Conservation (phyloP, 2,888 invertebrate species). For the Beris chalybata region DNA sequence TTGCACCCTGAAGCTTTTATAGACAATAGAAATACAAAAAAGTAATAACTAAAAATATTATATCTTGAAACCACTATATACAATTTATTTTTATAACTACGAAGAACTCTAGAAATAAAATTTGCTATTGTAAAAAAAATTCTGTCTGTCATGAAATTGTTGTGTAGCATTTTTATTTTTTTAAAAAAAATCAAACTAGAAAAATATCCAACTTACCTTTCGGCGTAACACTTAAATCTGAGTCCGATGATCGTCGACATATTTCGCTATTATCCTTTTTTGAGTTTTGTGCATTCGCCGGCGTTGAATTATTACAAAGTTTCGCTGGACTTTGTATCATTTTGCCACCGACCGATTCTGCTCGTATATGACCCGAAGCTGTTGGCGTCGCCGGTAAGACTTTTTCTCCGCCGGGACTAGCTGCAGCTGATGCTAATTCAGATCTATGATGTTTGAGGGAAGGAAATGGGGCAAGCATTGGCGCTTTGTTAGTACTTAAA, state of each 20-base stretch:
- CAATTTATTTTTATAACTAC: background rate
- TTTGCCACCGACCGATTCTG: slow-evolving; percentile 62
- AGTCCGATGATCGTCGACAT: slow-evolving; percentile 86
- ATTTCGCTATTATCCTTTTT: slow-evolving; percentile 60
- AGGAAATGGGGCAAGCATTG: slow-evolving; percentile 56
- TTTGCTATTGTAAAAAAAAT: slow-evolving; percentile 11
- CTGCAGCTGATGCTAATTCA: slow-evolving; percentile 42
- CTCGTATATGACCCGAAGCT: slow-evolving; percentile 57
- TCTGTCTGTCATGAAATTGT: slow-evolving; percentile 5
- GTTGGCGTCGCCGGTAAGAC: background rate
- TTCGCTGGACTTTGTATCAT: slow-evolving; percentile 61
- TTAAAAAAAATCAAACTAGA: slow-evolving; percentile 2
- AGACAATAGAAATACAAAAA: too few relatives aligned
- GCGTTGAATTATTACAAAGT: slow-evolving; percentile 47
- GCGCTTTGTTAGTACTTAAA: slow-evolving; percentile 51
- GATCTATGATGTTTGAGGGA: slow-evolving; percentile 46
- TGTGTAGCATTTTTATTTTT: background rate
- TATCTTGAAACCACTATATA: background rate
- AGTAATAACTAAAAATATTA: background rate
- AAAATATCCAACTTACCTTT: slow-evolving; percentile 71
- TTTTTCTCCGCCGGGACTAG: slow-evolving; percentile 25
- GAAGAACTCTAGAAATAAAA: background rate
- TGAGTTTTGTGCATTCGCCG: slow-evolving; percentile 55
- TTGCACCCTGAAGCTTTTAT: too few relatives aligned
- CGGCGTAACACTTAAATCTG: slow-evolving; percentile 88